Evolutionary conservation across 1,140 invertebrate species (phyloP).

Genomic region (Mizuhopecten yessoensis): DNA sequence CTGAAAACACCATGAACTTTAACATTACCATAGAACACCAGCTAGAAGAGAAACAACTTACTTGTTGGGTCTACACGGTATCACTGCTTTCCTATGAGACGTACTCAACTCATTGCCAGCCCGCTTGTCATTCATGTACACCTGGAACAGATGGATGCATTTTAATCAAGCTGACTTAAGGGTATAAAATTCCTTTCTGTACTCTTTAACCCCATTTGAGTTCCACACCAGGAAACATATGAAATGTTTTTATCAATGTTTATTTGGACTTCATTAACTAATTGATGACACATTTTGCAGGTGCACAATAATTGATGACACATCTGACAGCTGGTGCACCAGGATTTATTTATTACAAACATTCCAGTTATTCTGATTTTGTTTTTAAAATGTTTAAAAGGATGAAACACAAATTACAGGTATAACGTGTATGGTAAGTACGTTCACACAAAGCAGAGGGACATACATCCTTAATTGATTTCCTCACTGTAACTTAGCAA

Average conservation of each 20-base stretch:
- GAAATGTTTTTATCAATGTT: too few relatives aligned
- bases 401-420: too few relatives aligned
- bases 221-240: not conserved
- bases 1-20: too few relatives aligned
- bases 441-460: too few relatives aligned
- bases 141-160: conserved; percentile 63
- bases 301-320: not conserved
- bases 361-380: too few relatives aligned
- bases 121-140: conserved; percentile 82
- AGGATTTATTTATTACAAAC: too few relatives aligned
- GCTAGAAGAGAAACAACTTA: conserved; percentile 57
- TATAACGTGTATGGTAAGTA: too few relatives aligned
- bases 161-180: not conserved
- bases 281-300: not conserved
- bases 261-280: not conserved
- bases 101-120: conserved; percentile 80
- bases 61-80: conserved; percentile 82
- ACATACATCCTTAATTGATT: too few relatives aligned
- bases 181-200: not conserved
- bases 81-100: conserved; percentile 80
- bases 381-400: too few relatives aligned
- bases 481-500: too few relatives aligned
- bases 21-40: not conserved
- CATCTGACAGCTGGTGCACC: not conserved
- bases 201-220: not conserved